Evolutionary conservation across 2,113 vertebrate genomes (phyloP).

Genomic region (Leucoraja erinaceus): DNA sequence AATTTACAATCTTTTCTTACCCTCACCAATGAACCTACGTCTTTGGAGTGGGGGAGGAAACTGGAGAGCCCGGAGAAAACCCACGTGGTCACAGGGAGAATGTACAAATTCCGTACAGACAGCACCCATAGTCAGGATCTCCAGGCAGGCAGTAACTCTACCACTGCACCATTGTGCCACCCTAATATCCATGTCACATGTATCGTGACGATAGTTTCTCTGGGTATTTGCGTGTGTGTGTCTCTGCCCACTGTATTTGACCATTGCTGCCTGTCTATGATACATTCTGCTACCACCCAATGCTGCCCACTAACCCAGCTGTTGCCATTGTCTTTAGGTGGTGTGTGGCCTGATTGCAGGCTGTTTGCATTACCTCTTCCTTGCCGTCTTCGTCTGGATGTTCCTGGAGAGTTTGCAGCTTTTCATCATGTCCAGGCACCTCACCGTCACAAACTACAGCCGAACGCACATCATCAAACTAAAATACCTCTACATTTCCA

Average conservation of each 20-base stretch:
- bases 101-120: too few relatives aligned
- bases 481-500: neutral
- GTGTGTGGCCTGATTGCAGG: neutral
- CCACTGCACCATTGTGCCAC: too few relatives aligned
- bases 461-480: neutral
- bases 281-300: neutral
- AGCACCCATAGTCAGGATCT: too few relatives aligned
- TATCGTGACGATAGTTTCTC: too few relatives aligned
- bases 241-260: neutral
- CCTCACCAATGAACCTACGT: too few relatives aligned
- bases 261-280: neutral
- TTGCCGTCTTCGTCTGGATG: neutral
- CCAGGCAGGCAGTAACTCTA: too few relatives aligned
- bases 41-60: too few relatives aligned
- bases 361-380: neutral
- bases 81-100: too few relatives aligned
- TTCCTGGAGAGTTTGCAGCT: neutral
- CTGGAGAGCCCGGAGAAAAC: too few relatives aligned
- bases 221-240: neutral
- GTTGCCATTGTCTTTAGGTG: neutral
- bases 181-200: too few relatives aligned
- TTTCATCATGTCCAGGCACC: neutral
- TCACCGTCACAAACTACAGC: neutral
- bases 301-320: neutral
- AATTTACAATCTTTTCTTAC: too few relatives aligned